These are phyloP conservation scores for Schlechtendalia chinensis DNA, from an alignment of 1,140 invertebrate species.

Conservation along the genomic window DNA sequence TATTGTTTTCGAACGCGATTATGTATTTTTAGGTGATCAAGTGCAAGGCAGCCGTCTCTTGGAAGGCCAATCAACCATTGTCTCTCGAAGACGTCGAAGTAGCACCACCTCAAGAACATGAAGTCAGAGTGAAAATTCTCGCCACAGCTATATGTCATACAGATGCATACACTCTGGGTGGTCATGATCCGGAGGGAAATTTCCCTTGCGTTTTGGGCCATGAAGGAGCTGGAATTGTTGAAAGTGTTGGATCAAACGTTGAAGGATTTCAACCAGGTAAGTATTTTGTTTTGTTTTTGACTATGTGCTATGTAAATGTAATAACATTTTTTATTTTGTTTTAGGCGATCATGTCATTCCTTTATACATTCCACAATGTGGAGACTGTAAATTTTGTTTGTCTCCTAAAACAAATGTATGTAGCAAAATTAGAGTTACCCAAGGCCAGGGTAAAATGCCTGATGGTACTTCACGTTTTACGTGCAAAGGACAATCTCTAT, in stretches of 20 bases:
- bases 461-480: slow-evolving; percentile 90
- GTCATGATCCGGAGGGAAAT: slow-evolving; percentile 88
- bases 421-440: slow-evolving; percentile 83
- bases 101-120: slow-evolving; percentile 85
- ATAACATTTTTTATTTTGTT: neutral
- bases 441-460: slow-evolving; percentile 89
- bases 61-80: slow-evolving; percentile 83
- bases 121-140: slow-evolving; percentile 74
- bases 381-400: slow-evolving; percentile 94
- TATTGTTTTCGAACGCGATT: neutral
- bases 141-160: slow-evolving; percentile 96
- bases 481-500: slow-evolving; percentile 86
- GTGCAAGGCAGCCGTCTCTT: slow-evolving; percentile 89
- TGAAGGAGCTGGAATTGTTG: slow-evolving; percentile 93
- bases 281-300: neutral
- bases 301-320: neutral
- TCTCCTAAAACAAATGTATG: slow-evolving; percentile 96
- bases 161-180: slow-evolving; percentile 90
- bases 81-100: slow-evolving; percentile 90
- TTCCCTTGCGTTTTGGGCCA: slow-evolving; percentile 93
- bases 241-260: slow-evolving; percentile 93
- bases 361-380: slow-evolving; percentile 93
- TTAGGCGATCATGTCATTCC: slow-evolving; percentile 95
- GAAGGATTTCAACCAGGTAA: slow-evolving; percentile 77
- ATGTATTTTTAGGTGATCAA: slow-evolving; percentile 67